Base-by-base conservation (phyloP, 2,113 vertebrate species). In the Trematocara zebra region DNA sequence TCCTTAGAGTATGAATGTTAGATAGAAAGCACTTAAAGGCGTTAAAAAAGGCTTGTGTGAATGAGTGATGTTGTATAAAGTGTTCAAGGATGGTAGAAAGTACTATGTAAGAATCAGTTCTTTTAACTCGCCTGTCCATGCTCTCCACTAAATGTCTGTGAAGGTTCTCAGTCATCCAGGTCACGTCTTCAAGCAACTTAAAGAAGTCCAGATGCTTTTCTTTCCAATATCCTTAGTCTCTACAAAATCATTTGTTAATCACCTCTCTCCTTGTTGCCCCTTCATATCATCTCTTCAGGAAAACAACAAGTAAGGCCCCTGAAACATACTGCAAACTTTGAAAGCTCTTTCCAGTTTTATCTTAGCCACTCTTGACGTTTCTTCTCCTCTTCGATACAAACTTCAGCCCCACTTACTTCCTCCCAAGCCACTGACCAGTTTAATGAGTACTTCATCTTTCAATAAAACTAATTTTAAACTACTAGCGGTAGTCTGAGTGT, bases 401-500 rank as follows among this genome's bases (percentile, higher is more conserved):
- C 18, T 12, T 20, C 59, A 67, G 33, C 59, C 18, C 61, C 18
- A 7, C 33, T 67, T 37, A 40, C 7, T 40, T 12, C 61, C 1
- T 40, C 33, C 33, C 6, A 0, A 67, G 33, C 61, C 33, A 40
- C 59, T n/a, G n/a, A 40, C 9, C 4, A 20, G 4, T 67, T 40
- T 1, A 40, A n/a, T 5, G 57, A 61, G 8, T 61, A 61, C 28
- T 61, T 59, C 28, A 18, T 61, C 56, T 59, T 59, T 59, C 56
- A 33, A 33, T 33, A 59, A 59, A 59, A 17, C 28, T 26, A 59
- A 59, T n/a, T 64, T n/a, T 3, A 37, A 64, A 35, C 59, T 61
- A 33, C 57, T 61, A 6, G 31, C 0, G 1, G 17, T 18, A 18
- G 57, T 64, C 2, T 64, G 6, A 1, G 0, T 37, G 18, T 7